Conservation (phyloP, 2,113 vertebrate species). For the Indri indri region DNA sequence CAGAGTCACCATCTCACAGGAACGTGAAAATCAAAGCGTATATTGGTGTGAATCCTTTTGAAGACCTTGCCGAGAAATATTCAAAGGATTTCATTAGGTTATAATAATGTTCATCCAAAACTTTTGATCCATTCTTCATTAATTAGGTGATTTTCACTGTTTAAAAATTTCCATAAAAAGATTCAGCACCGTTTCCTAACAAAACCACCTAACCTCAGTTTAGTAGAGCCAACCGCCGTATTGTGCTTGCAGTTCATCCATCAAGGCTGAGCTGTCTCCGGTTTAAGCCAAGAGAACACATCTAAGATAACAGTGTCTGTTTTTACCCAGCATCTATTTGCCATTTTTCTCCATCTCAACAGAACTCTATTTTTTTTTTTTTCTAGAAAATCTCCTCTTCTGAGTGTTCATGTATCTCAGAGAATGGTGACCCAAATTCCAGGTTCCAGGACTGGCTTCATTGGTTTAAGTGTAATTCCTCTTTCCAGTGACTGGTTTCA, state of each 20-base stretch:
- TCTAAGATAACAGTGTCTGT: background rate
- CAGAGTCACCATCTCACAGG: background rate
- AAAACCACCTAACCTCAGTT: background rate
- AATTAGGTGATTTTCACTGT: background rate
- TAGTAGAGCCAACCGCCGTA: background rate
- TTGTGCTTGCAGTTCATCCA: background rate
- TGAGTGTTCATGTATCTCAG: background rate
- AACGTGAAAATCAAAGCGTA: background rate
- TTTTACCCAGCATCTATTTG: background rate
- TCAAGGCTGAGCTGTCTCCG: background rate
- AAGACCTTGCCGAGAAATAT: background rate
- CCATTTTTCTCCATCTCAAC: background rate
- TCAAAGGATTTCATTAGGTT: background rate
- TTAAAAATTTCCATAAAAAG: slow-evolving; percentile 3
- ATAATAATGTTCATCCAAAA: background rate
- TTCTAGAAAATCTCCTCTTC: background rate
- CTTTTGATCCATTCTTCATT: background rate
- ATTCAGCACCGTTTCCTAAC: background rate
- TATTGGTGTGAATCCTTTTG: background rate
- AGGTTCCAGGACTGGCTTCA: background rate
- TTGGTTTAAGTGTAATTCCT: background rate
- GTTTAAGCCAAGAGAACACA: background rate
- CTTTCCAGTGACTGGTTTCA: background rate
- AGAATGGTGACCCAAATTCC: background rate
- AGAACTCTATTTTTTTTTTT: background rate